These are phyloP conservation scores for Montipora foliosa DNA, from an alignment of 64 coral and sea anemone genomes.

Conservation along the genomic window DNA sequence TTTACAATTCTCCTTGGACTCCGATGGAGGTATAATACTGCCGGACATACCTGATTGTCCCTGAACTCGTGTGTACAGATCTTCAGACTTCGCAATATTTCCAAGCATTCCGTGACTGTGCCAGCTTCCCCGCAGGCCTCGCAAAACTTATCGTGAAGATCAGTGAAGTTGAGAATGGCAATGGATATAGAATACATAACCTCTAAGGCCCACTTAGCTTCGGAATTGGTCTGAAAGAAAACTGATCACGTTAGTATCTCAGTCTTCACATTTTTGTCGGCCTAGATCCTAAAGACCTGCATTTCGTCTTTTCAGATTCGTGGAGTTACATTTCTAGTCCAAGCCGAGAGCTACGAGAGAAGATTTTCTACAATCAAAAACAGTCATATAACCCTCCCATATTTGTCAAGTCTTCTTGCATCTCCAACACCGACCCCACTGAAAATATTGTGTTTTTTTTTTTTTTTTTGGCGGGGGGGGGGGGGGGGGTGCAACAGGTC, in stretches of 20 bases:
- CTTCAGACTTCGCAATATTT: not conserved
- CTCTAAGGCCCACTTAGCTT: slow-evolving; percentile 16
- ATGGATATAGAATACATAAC: slow-evolving; percentile 1
- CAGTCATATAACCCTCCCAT: too few species aligned
- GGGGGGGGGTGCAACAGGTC: too few species aligned
- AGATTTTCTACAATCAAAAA: too few species aligned
- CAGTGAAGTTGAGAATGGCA: slow-evolving; percentile 45
- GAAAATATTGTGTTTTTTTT: too few species aligned
- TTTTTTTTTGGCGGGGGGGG: too few species aligned
- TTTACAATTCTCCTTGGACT: too few species aligned
- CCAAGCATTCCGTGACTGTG: not conserved
- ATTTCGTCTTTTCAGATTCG: too few species aligned
- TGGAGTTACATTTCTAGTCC: too few species aligned
- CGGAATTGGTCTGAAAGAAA: not conserved
- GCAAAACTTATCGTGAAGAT: slow-evolving; percentile 27
- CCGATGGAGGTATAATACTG: not conserved
- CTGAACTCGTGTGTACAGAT: not conserved
- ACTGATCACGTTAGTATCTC: not conserved
- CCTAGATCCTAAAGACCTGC: too few species aligned
- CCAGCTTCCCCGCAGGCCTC: slow-evolving; percentile 24
- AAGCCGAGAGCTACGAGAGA: too few species aligned
- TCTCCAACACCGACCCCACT: too few species aligned
- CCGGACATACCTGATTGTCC: not conserved
- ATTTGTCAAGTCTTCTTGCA: too few species aligned
- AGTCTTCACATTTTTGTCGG: not conserved